These are phyloP conservation scores for Florisuga fusca DNA, from an alignment of 2,797 vertebrate genomes.

Conservation along the genomic window DNA sequence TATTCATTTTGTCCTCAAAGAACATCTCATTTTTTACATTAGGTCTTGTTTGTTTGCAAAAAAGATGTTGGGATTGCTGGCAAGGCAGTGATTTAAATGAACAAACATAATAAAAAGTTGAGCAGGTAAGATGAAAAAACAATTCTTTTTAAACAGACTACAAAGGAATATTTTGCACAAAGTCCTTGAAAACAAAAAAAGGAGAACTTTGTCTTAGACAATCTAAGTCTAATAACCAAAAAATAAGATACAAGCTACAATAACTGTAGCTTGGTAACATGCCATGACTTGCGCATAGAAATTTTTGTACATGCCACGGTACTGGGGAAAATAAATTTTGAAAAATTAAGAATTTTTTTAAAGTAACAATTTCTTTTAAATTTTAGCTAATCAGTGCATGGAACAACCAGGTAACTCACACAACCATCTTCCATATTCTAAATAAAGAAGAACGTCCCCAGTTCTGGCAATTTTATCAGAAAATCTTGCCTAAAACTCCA, in stretches of 20 bases:
- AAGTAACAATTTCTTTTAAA: background rate
- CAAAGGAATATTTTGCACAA: background rate
- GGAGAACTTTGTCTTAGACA: background rate
- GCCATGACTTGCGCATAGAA: background rate
- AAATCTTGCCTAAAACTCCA: background rate
- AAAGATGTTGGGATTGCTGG: background rate
- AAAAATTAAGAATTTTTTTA: background rate
- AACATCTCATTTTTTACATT: background rate
- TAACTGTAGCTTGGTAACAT: background rate
- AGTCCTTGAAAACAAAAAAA: background rate
- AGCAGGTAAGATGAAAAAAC: background rate
- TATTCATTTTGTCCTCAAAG: background rate
- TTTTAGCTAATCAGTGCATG: background rate
- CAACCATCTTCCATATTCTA: background rate
- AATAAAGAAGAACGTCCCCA: background rate
- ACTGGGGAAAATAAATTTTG: background rate
- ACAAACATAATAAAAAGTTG: accelerated
- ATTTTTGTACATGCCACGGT: background rate
- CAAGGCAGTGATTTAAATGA: background rate
- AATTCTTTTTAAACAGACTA: background rate
- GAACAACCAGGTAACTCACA: background rate
- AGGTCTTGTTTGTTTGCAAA: background rate
- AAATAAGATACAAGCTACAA: background rate
- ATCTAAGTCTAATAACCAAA: background rate
- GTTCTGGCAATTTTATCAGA: background rate